These are phyloP conservation scores for Podarcis muralis DNA, from an alignment of 2,113 vertebrate species.

Conservation along the genomic window DNA sequence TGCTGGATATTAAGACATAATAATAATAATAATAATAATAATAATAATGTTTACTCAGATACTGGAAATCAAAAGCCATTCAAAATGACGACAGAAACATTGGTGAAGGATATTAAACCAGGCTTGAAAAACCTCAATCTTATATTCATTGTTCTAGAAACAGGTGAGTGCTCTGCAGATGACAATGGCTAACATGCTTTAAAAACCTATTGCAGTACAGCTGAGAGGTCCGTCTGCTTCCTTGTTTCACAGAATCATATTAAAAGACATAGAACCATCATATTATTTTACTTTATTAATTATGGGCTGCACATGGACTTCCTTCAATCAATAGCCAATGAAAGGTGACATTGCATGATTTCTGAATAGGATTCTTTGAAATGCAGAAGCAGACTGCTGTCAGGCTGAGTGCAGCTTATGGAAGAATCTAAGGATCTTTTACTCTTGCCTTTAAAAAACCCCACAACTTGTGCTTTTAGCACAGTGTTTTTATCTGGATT, in stretches of 20 bases:
- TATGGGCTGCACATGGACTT: neutral
- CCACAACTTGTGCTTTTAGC: neutral
- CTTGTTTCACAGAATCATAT: neutral
- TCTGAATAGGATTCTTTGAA: neutral
- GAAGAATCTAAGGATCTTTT: neutral
- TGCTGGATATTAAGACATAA: neutral
- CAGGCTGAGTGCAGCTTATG: neutral
- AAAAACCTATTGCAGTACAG: neutral
- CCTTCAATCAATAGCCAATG: neutral
- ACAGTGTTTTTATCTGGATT: neutral
- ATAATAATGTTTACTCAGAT: conserved; percentile 14
- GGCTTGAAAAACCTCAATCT: conserved; percentile 87
- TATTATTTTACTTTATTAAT: neutral
- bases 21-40: neutral
- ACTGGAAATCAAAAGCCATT: conserved; percentile 32
- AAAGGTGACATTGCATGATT: neutral
- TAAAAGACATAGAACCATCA: neutral
- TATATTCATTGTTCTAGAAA: conserved; percentile 87
- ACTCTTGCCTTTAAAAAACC: neutral
- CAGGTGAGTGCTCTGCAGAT: conserved; percentile 69
- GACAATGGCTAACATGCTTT: neutral
- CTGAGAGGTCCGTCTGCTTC: neutral
- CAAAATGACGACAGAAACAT: conserved; percentile 79
- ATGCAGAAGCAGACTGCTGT: neutral
- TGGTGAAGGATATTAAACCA: conserved; percentile 85